Base-by-base conservation (phyloP, 2,113 vertebrate genomes). In the Galeopterus variegatus region DNA sequence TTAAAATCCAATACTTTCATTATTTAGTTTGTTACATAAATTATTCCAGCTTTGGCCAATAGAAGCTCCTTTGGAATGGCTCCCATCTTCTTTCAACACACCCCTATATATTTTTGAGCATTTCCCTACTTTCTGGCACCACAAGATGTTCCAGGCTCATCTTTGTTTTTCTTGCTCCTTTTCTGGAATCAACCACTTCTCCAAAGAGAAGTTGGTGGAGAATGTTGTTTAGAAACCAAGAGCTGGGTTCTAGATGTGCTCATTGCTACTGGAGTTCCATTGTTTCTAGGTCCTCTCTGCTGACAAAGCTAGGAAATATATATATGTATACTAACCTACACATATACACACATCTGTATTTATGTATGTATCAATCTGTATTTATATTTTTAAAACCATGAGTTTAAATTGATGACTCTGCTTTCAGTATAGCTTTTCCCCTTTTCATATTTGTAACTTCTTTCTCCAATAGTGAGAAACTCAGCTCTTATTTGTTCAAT, bases 161-260 rank as follows among this genome's bases (percentile, higher is more conserved):
- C 65, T 92, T 81, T 62, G 2, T 62, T 94, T 87, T 88, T 33
- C 60, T 81, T 41, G 6, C 26, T 33, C 5, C 10, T 10, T 6
- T n/a, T 45, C 33, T 72, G n/a, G 31, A 64, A 80, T 41, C 36
- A 31, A 56, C 24, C 77, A 64, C 69, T 92, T 80, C 70, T 65
- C 31, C 31, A 88, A 50, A n/a, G 41, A 70, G 41, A 41, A 41
- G 41, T 62, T 17, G 24, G 83, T 91, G 48, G 31, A 91, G 62
- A 88, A 65, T 50, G 26, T 13, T 73, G 26, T 64, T 91, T 79
- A 88, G 76, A 81, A 95, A 76, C 65, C n/a, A 76, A 70, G n/a
- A 75, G 15, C 23, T 76, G 41, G n/a, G 5, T 76, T 8, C 21
- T 81, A 14, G 65, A 3, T 64, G 21, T 65, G 36, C 48, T 77